Evolutionary conservation across 2,797 vertebrate genomes (phyloP).

Genomic region (Tenualosa thibaudeaui): DNA sequence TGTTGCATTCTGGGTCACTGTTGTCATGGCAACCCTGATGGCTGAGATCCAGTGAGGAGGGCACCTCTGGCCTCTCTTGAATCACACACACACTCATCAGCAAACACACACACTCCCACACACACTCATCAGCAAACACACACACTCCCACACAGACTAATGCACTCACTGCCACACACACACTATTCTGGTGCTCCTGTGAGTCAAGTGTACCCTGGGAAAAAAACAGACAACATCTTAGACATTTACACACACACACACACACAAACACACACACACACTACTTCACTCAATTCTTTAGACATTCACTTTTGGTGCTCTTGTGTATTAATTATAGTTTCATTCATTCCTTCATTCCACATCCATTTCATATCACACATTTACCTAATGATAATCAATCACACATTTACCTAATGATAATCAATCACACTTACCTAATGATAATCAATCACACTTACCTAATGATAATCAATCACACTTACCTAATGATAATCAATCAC

Average conservation of each 20-base stretch:
- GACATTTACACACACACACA: neutral
- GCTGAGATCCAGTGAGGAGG: constrained; percentile 80
- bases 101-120: neutral
- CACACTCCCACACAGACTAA: neutral
- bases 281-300: too few species aligned
- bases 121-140: constrained; percentile 32
- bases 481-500: too few species aligned
- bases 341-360: too few species aligned
- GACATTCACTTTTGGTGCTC: too few species aligned
- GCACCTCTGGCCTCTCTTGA: constrained; percentile 19
- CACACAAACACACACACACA: neutral
- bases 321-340: too few species aligned
- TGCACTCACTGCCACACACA: neutral
- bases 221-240: neutral
- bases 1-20: constrained; percentile 82
- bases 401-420: too few species aligned
- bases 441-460: too few species aligned
- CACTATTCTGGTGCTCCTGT: neutral
- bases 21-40: constrained; percentile 85
- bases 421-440: too few species aligned
- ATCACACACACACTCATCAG: constrained; percentile 39
- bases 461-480: too few species aligned
- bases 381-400: too few species aligned
- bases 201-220: neutral
- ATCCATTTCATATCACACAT: too few species aligned